phyloP scores from a whole-genome alignment of 2,888 invertebrate species.

The Dasypogon diadema region DNA sequence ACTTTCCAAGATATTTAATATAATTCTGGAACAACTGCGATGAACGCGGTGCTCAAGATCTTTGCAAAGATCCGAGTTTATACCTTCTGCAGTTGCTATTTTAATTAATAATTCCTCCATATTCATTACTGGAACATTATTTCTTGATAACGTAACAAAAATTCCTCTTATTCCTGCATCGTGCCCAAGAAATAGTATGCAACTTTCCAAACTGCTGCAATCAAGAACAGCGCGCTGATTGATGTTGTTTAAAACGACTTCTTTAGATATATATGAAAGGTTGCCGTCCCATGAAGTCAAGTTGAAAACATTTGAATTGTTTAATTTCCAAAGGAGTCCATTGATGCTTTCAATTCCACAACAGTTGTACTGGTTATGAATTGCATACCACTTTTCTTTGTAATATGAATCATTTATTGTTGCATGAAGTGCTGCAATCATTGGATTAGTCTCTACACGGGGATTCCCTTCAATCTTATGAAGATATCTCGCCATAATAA shows the following conservation, averaged over 20 bases:
- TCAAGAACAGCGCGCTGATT: background rate
- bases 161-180: background rate
- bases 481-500: background rate
- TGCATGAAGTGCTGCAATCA: background rate
- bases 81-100: background rate
- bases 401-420: background rate
- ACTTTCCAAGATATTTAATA: background rate
- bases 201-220: background rate
- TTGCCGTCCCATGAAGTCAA: background rate
- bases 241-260: background rate
- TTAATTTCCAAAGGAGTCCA: background rate
- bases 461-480: background rate
- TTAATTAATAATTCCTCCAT: background rate
- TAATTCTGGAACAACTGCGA: background rate
- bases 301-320: background rate
- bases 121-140: background rate
- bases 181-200: background rate
- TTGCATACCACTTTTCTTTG: background rate
- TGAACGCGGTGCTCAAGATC: background rate
- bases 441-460: background rate
- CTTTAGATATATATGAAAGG: background rate
- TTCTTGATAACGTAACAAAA: background rate
- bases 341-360: background rate
- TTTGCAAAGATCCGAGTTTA: conserved; percentile 1
- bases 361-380: conserved; percentile 3